Conservation (phyloP, 2,797 vertebrate genomes). For the Siniperca undulata region DNA sequence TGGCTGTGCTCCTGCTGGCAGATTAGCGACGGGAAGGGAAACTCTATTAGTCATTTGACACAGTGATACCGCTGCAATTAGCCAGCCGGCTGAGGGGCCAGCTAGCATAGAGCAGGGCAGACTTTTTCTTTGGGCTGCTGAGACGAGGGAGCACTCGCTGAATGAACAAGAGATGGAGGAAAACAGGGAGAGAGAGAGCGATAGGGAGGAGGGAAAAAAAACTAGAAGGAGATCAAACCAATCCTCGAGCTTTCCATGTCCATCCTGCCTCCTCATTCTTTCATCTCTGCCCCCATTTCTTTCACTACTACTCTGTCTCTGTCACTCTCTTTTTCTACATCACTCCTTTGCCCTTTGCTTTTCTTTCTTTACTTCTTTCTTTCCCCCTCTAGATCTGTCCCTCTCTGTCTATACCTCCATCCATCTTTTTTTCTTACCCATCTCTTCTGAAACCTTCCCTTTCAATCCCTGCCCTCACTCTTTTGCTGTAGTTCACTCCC, state of each 20-base stretch:
- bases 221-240: constrained; percentile 61
- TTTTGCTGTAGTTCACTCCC: constrained; percentile 24
- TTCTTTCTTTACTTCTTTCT: constrained; percentile 42
- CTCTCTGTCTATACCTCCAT: constrained; percentile 43
- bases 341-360: constrained; percentile 46
- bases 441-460: constrained; percentile 50
- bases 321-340: constrained; percentile 53
- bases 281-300: constrained; percentile 66
- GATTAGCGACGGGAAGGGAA: constrained; percentile 75
- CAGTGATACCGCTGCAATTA: constrained; percentile 81
- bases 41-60: constrained; percentile 83
- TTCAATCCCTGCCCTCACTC: constrained; percentile 33
- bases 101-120: constrained; percentile 42
- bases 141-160: constrained; percentile 39
- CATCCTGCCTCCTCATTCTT: constrained; percentile 59
- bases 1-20: constrained; percentile 72
- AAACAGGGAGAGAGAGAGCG: neutral
- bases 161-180: constrained; percentile 41
- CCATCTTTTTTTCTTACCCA: constrained; percentile 50
- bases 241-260: constrained; percentile 62
- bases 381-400: constrained; percentile 37
- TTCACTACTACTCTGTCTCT: constrained; percentile 55
- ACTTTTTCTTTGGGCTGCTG: constrained; percentile 56
- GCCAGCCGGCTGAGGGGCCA: constrained; percentile 60
- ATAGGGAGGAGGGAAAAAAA: neutral